These are phyloP conservation scores for Nomada lathburiana DNA, from an alignment of 2,888 invertebrate genomes.

Conservation along the genomic window DNA sequence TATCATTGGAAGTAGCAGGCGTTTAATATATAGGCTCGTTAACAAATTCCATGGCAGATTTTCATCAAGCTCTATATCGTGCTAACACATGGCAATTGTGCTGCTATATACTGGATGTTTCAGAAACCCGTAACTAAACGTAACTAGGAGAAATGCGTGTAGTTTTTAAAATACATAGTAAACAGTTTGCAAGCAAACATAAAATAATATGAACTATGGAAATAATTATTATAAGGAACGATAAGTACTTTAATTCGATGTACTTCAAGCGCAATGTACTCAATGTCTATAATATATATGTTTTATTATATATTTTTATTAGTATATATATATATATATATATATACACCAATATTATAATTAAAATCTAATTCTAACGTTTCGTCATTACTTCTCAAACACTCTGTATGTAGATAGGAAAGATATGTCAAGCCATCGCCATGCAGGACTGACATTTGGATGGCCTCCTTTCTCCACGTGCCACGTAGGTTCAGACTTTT, in stretches of 20 bases:
- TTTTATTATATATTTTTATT: too few species aligned
- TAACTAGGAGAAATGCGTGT: not conserved
- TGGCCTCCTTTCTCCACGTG: conserved; percentile 73
- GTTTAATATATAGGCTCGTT: conserved; percentile 4
- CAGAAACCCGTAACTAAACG: not conserved
- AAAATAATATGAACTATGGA: too few species aligned
- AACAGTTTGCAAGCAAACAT: not conserved
- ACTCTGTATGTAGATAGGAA: conserved; percentile 11
- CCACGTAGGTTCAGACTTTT: conserved; percentile 70
- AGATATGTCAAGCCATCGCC: conserved; percentile 57
- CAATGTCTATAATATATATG: too few species aligned
- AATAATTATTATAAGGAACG: too few species aligned
- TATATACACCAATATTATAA: too few species aligned
- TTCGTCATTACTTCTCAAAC: too few species aligned
- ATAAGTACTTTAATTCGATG: too few species aligned
- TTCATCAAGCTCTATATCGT: not conserved
- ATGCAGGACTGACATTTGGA: conserved; percentile 71
- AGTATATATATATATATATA: too few species aligned
- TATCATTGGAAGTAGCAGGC: too few species aligned
- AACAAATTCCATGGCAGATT: conserved; percentile 2
- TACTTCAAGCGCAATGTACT: too few species aligned
- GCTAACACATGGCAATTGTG: not conserved
- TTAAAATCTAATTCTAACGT: too few species aligned
- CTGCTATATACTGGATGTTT: not conserved
- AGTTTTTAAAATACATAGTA: not conserved